phyloP scores from a whole-genome alignment of 2,888 invertebrate genomes.

The Enchytraeus crypticus region DNA sequence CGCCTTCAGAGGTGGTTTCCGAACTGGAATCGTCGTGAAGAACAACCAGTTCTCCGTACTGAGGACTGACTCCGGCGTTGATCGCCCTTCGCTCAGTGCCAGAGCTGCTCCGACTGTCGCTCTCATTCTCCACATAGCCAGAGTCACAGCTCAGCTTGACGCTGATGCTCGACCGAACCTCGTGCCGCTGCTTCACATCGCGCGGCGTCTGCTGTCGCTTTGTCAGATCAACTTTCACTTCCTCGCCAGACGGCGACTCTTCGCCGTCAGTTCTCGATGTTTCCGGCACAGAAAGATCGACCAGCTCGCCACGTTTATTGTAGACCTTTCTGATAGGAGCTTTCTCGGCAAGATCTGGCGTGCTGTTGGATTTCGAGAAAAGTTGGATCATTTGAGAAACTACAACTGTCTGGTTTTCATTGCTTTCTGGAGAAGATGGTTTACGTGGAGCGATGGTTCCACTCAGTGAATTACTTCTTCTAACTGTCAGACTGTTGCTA shows the following conservation, averaged over 20 bases:
- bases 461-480: no score
- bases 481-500: no score
- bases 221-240: no score
- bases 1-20: not conserved
- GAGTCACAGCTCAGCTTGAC: constrained; percentile 15
- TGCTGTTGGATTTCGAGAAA: constrained; percentile 37
- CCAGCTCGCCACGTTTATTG: constrained; percentile 2
- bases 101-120: constrained; percentile 18
- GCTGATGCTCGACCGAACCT: constrained; percentile 15
- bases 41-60: not conserved
- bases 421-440: no score
- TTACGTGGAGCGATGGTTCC: no score
- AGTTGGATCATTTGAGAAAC: constrained; percentile 36
- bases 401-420: no score
- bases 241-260: no score
- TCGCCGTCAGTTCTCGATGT: no score
- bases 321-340: constrained; percentile 5
- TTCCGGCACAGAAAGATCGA: no score
- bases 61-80: no score
- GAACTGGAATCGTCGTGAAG: no score
- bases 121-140: constrained; percentile 20
- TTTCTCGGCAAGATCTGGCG: constrained; percentile 35
- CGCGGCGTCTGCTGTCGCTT: constrained; percentile 24
- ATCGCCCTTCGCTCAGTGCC: constrained; percentile 7
- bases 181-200: constrained; percentile 31